Base-by-base conservation (phyloP, 1,140 invertebrate genomes). In the Sminthurides bifidus region DNA sequence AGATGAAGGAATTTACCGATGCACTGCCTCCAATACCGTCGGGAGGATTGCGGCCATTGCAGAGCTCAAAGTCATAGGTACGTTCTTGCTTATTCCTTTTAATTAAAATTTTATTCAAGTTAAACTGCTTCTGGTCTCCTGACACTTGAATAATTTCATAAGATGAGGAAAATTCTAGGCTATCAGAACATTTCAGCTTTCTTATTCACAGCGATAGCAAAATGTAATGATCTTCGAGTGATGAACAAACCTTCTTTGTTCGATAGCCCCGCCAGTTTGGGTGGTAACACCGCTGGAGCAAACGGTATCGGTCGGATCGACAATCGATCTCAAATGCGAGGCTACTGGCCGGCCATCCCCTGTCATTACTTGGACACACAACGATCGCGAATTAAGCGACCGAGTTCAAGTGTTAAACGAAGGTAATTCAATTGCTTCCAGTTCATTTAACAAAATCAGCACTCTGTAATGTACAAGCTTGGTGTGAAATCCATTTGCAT, bases 1-100 rank as follows among this genome's bases (percentile, higher is more conserved):
- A 54, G 82, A 86, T 68, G 75, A 77, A 54, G 85, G 84, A 29
- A 69, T 72, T 24, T 89, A 88, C 67, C 75, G 76, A 40, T 89
- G 86, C 67, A 75, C 78, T 67, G 85, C 82, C 8, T 72, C 77
- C 60, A 87, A 85, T 69, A 68, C 72, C 19, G 66, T 80, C 43
- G 83, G 82, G 52, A 77, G 76, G 63, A 76, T 84, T 14, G 75
- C 76, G 52, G 74, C 82, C 30, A 71, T 75, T 24, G 82, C 80
- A n/a, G 70, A 75, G 59, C 67, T 88, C 19, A 74, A 77, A 67
- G 76, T 88, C 24, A 77, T 79, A 70, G 77, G 84, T 86, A 77
- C 75, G 71, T 50, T 54, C 53, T 37, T 35, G 27, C 33, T n/a
- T n/a, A n/a, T n/a, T n/a, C n/a, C n/a, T n/a, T n/a, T n/a, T n/a